These are phyloP conservation scores for Eilema sororculum DNA, from an alignment of 2,888 invertebrate genomes.

Conservation along the genomic window DNA sequence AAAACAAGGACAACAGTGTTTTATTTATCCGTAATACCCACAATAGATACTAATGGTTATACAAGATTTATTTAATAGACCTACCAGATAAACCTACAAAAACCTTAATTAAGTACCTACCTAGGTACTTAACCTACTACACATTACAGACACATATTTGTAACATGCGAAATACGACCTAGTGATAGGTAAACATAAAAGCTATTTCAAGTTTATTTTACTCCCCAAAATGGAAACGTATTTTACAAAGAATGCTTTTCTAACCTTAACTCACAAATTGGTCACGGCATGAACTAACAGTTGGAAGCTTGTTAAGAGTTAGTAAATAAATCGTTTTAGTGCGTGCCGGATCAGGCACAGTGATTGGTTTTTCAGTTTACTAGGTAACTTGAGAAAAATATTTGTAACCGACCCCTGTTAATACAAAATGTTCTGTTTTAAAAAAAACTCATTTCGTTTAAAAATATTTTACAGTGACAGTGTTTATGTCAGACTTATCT, in stretches of 20 bases:
- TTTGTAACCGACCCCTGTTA: background rate
- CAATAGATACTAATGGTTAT: too few species aligned
- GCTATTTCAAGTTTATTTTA: background rate
- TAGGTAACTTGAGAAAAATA: background rate
- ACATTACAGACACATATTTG: too few species aligned
- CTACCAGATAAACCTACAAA: too few species aligned
- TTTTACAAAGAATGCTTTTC: background rate
- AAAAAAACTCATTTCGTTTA: background rate
- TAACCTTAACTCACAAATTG: background rate
- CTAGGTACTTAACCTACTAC: too few species aligned
- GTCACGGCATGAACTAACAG: background rate
- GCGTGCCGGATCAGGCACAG: constrained; percentile 4
- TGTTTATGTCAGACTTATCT: background rate
- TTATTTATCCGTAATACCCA: too few species aligned
- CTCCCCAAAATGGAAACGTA: background rate
- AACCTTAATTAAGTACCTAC: too few species aligned
- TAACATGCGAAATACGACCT: too few species aligned
- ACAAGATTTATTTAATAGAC: too few species aligned
- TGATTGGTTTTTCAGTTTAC: background rate
- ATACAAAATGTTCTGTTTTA: background rate
- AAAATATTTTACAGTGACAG: background rate
- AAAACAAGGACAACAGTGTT: too few species aligned
- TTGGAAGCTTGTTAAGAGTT: background rate
- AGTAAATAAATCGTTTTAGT: constrained; percentile 4
- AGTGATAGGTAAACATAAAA: too few species aligned